Evolutionary conservation across 2,797 vertebrate species (phyloP), one percentile per base, ranked within the genome.

Genomic region (Smutsia temminckii): DNA sequence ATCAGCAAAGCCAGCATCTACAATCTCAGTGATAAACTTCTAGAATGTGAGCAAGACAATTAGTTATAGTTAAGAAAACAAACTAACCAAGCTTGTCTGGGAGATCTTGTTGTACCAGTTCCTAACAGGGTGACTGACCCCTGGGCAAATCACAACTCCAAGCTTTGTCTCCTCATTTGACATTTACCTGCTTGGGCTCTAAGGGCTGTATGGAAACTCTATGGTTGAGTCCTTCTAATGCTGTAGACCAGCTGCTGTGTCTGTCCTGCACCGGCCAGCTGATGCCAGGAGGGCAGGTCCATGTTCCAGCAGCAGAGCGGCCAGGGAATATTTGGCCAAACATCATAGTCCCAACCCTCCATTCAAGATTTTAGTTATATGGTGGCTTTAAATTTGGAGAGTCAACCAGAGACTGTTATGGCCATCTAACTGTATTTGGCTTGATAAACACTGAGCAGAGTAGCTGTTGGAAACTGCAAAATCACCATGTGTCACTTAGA

Each of bases 241-340:
- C 12, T 55, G 32, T 46, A 6, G 37, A 40, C 42, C n/a, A 71
- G 64, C 57, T 18, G 42, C 74, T 17, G 12, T 25, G 59, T 18
- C 25, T 32, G 55, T 29, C 40, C 4, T 23, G 29, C 25, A 40
- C 1, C 8, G 21, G 49, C 34, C 21, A 40, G 6, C 3, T 0
- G 5, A 29, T 4, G n/a, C 16, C 0, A 12, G 42, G 3, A 3
- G 0, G 0, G 23, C 17, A 25, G 12, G 57, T n/a, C 57, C 11
- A 6, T 9, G 32, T 17, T n/a, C 42, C 32, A 29, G n/a, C 46
- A 53, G 61, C 16, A 20, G 18, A 32, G 9, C 32, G 51, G 17
- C 6, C n/a, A n/a, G 16, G 3, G 40, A 25, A 18, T n/a, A 10
- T 23, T 5, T 29, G 61, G 61, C 8, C 66, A 49, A 34, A 63